Conservation (phyloP, 2,797 vertebrate genomes). For the Galagoides demidoff region DNA sequence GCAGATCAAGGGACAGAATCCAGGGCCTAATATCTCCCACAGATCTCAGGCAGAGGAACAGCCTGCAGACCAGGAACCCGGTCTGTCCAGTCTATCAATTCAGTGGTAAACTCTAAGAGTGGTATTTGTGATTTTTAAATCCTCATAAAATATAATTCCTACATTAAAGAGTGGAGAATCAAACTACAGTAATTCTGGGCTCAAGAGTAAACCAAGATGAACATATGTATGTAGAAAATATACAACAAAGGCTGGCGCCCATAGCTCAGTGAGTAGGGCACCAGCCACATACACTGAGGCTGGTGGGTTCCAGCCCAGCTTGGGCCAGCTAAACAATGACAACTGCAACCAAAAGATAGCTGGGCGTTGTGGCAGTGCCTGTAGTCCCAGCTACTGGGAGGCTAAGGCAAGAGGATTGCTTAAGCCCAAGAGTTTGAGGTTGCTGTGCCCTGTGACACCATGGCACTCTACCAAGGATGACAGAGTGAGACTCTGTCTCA, state of each 20-base stretch:
- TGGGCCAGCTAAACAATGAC: too few species aligned
- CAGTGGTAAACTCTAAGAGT: not conserved
- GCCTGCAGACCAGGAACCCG: not conserved
- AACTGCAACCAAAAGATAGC: too few species aligned
- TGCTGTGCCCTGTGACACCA: too few species aligned
- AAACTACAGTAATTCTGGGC: not conserved
- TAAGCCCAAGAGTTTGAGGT: too few species aligned
- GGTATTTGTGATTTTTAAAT: not conserved
- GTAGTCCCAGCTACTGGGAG: too few species aligned
- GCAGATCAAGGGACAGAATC: not conserved
- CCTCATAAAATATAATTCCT: not conserved
- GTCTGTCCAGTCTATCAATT: not conserved
- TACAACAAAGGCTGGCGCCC: not conserved
- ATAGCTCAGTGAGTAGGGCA: too few species aligned
- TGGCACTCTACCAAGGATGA: too few species aligned
- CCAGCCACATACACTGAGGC: too few species aligned
- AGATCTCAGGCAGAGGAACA: not conserved
- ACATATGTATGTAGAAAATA: not conserved
- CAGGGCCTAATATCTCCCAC: not conserved
- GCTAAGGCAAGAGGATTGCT: too few species aligned
- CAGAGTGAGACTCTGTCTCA: too few species aligned
- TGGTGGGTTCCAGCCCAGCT: too few species aligned
- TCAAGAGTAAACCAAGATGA: not conserved
- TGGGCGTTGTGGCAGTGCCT: too few species aligned
- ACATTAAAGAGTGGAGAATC: not conserved